Conservation (phyloP, 2,113 vertebrate genomes). For the Myxocyprinus asiaticus region DNA sequence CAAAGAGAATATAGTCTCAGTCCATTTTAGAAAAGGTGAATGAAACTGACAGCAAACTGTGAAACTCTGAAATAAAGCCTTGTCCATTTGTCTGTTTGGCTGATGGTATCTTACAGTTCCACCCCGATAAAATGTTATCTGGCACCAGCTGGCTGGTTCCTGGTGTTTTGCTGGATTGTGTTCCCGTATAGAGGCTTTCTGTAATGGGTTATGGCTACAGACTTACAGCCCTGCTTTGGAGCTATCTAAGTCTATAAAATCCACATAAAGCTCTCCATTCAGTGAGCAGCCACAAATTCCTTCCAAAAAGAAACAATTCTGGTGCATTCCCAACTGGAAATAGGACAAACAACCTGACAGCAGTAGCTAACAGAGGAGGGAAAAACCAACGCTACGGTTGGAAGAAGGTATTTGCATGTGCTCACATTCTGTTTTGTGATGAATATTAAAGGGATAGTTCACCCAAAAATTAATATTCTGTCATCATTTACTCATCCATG, state of each 20-base stretch:
- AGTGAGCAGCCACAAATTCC: background rate
- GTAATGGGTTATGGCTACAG: constrained; percentile 34
- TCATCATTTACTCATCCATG: too few relatives aligned
- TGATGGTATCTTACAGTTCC: constrained; percentile 39
- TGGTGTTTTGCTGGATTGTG: constrained; percentile 7
- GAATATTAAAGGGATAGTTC: too few relatives aligned
- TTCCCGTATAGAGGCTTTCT: constrained; percentile 5
- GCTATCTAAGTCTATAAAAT: constrained; percentile 19
- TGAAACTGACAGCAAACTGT: background rate
- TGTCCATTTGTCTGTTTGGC: constrained; percentile 19
- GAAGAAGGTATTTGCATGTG: too few relatives aligned
- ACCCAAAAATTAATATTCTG: too few relatives aligned
- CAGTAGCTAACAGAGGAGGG: too few relatives aligned
- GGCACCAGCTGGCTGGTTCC: constrained; percentile 35
- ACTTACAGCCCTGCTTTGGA: constrained; percentile 14
- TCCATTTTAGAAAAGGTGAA: background rate
- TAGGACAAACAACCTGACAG: background rate
- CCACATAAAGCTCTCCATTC: constrained; percentile 34
- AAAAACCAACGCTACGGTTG: too few relatives aligned
- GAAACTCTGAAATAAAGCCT: constrained; percentile 26
- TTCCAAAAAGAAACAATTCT: background rate
- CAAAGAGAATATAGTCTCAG: background rate
- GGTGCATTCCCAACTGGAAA: background rate
- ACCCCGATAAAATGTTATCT: constrained; percentile 44
- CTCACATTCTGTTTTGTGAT: too few relatives aligned